These are phyloP conservation scores for Caenorhabditis auriculariae DNA, from an alignment of 2,888 invertebrate species.

Conservation along the genomic window DNA sequence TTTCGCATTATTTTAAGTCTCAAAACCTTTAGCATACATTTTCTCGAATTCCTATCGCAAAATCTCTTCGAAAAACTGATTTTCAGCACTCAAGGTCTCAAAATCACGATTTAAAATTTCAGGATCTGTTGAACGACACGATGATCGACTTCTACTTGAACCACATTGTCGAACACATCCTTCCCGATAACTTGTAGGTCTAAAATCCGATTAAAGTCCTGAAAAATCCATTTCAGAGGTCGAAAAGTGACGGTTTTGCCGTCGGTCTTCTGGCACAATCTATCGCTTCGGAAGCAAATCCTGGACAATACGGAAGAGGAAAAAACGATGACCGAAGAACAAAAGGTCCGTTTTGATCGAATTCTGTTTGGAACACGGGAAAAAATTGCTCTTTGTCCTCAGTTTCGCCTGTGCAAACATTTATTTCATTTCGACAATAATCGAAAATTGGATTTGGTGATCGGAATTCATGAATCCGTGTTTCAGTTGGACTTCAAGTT, in stretches of 20 bases:
- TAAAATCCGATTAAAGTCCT: neutral
- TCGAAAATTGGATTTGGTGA: neutral
- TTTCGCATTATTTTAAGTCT: no score
- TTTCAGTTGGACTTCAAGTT: constrained; percentile 38
- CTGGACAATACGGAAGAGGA: constrained; percentile 25
- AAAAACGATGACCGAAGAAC: constrained; percentile 11
- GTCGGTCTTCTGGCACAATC: constrained; percentile 52
- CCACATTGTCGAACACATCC: constrained; percentile 52
- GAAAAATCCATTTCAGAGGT: constrained; percentile 12
- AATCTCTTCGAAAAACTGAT: no score
- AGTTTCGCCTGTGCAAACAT: neutral
- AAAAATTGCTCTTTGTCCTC: neutral
- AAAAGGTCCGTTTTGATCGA: neutral
- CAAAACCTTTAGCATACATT: no score
- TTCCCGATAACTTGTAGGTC: constrained; percentile 41
- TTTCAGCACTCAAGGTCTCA: neutral
- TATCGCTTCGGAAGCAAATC: constrained; percentile 36
- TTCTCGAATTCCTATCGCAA: no score
- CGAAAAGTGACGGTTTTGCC: constrained; percentile 49
- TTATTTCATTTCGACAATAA: neutral
- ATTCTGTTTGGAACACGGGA: neutral
- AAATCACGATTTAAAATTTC: constrained; percentile 8
- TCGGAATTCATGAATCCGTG: neutral
- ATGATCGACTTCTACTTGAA: constrained; percentile 59
- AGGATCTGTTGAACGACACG: constrained; percentile 54